Conservation (phyloP, 2,113 vertebrate genomes). For the Bostrychus sinensis region DNA sequence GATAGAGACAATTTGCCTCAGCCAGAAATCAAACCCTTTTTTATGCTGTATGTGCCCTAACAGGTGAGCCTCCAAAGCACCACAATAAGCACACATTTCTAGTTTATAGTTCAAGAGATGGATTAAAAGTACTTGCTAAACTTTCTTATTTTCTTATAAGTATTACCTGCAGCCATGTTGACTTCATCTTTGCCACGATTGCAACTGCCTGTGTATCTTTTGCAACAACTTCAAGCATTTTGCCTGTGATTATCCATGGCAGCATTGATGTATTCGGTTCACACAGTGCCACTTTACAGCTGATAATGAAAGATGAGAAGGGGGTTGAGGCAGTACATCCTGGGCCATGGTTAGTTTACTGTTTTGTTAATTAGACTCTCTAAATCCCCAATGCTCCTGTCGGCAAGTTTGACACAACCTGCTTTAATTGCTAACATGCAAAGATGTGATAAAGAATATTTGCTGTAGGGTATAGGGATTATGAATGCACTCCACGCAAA, state of each 20-base stretch:
- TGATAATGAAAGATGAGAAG: slow-evolving; percentile 46
- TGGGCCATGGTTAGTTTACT: slow-evolving; percentile 53
- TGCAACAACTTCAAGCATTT: slow-evolving; percentile 6
- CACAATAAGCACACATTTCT: too few relatives aligned
- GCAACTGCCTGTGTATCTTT: slow-evolving; percentile 1
- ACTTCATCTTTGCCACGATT: slow-evolving; percentile 5
- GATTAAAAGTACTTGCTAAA: background rate
- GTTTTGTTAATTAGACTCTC: slow-evolving; percentile 66
- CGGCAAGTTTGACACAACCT: slow-evolving; percentile 61
- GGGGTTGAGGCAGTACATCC: slow-evolving; percentile 11
- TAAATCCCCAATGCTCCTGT: slow-evolving; percentile 54
- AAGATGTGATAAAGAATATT: slow-evolving; percentile 66
- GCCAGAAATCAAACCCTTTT: too few relatives aligned
- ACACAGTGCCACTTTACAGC: slow-evolving; percentile 21
- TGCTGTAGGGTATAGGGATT: slow-evolving; percentile 62
- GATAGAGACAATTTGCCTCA: too few relatives aligned
- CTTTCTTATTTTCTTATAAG: slow-evolving; percentile 12
- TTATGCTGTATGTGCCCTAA: too few relatives aligned
- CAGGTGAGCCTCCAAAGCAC: too few relatives aligned
- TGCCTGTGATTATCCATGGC: slow-evolving; percentile 14
- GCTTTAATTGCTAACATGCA: slow-evolving; percentile 62
- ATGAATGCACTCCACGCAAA: slow-evolving; percentile 43
- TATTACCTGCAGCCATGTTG: background rate
- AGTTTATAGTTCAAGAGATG: too few relatives aligned
- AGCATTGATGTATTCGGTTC: slow-evolving; percentile 43